These are phyloP conservation scores for Villa cingulata DNA, from an alignment of 2,888 invertebrate genomes.

Conservation along the genomic window DNA sequence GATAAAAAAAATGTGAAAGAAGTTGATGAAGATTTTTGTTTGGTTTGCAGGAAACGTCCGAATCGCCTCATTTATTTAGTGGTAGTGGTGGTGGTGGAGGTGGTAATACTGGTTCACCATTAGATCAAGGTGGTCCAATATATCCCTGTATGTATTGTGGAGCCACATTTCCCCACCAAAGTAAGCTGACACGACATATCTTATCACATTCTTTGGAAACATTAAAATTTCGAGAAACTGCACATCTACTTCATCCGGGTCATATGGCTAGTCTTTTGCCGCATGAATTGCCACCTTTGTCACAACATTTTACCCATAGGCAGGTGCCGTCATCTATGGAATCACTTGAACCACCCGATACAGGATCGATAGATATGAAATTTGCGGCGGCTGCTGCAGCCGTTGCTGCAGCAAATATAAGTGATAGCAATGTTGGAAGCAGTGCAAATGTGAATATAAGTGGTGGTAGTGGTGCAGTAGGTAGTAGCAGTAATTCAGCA, in stretches of 20 bases:
- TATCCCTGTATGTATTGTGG: conserved; percentile 85
- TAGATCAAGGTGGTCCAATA: conserved; percentile 32
- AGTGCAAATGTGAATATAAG: conserved; percentile 35
- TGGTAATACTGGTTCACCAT: conserved; percentile 17
- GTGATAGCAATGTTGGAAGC: conserved; percentile 10
- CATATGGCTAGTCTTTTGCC: conserved; percentile 40
- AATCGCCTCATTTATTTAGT: conserved; percentile 53
- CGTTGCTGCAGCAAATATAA: conserved; percentile 33
- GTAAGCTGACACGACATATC: conserved; percentile 80
- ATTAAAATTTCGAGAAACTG: conserved; percentile 66
- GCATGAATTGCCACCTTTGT: conserved; percentile 28
- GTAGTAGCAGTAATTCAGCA: conserved; percentile 17
- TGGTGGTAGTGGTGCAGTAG: conserved; percentile 40
- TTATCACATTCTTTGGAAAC: conserved; percentile 79
- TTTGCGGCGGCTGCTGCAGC: conserved; percentile 28
- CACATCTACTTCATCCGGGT: conserved; percentile 50
- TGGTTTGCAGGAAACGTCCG: conserved; percentile 78
- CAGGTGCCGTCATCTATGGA: conserved; percentile 17
- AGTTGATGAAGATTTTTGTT: conserved; percentile 81
- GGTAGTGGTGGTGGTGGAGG: conserved; percentile 23
- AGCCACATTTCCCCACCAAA: conserved; percentile 76
- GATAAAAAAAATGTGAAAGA: conserved; percentile 42
- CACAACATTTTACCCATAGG: conserved; percentile 36
- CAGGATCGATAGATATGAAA: conserved; percentile 17
- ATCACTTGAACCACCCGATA: conserved; percentile 33